phyloP scores from a whole-genome alignment of 2,888 invertebrate species.

The Capitulum mitella region DNA sequence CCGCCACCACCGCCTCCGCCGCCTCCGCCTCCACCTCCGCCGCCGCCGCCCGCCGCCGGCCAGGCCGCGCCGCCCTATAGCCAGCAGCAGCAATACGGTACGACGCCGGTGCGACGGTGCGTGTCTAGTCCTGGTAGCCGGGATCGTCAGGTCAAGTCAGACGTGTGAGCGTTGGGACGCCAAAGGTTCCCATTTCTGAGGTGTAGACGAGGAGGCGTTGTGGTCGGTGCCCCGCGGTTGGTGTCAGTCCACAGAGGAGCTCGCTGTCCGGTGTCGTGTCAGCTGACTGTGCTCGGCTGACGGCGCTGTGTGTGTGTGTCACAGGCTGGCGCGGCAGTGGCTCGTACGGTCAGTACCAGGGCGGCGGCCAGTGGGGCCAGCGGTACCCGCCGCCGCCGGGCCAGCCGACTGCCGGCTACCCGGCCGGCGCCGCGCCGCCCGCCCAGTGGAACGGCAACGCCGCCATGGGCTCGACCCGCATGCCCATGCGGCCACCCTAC shows the following conservation, averaged over 20 bases:
- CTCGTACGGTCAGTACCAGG: slow-evolving; percentile 6
- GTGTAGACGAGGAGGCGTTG: no score
- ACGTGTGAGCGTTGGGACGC: no score
- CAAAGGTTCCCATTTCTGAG: no score
- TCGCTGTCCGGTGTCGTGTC: neutral
- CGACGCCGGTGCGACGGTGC: neutral
- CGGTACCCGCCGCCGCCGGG: neutral
- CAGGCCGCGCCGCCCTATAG: neutral
- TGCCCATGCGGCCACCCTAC: neutral
- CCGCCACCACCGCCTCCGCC: neutral
- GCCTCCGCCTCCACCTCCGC: neutral
- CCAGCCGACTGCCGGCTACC: neutral
- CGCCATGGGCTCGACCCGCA: neutral
- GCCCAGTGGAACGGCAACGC: neutral
- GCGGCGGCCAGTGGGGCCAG: slow-evolving; percentile 7
- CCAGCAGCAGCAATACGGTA: neutral
- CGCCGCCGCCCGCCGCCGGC: neutral
- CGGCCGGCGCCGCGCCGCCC: neutral
- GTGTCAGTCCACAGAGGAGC: no score
- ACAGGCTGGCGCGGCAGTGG: neutral
- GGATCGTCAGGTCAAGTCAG: neutral
- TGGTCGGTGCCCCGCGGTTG: no score
- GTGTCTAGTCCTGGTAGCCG: neutral
- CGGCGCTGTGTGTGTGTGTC: neutral
- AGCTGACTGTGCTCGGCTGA: neutral